These are phyloP conservation scores for Empis livida DNA, from an alignment of 2,888 invertebrate genomes.

Conservation along the genomic window DNA sequence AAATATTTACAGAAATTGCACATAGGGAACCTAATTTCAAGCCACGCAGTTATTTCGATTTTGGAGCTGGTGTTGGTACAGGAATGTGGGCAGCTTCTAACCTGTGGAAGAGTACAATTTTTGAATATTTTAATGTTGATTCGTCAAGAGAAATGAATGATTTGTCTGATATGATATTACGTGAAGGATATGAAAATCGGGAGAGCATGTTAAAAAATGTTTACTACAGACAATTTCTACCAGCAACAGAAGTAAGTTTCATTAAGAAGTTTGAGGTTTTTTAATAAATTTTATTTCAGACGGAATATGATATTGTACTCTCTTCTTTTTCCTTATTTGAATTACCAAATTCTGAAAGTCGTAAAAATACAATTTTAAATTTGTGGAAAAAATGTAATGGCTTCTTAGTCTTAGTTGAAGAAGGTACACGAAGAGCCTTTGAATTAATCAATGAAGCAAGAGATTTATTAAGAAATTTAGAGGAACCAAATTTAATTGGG, in stretches of 20 bases:
- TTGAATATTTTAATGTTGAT: slow-evolving; percentile 80
- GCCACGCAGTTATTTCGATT: slow-evolving; percentile 73
- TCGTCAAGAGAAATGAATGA: slow-evolving; percentile 70
- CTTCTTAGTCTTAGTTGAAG: slow-evolving; percentile 72
- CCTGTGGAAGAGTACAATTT: slow-evolving; percentile 56
- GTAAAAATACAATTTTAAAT: slow-evolving; percentile 57
- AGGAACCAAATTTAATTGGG: slow-evolving; percentile 32
- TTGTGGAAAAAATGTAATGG: slow-evolving; percentile 78
- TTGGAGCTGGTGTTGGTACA: slow-evolving; percentile 83
- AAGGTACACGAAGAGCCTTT: slow-evolving; percentile 72
- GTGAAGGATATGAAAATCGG: slow-evolving; percentile 50
- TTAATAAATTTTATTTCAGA: slow-evolving; percentile 22
- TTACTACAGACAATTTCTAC: slow-evolving; percentile 71
- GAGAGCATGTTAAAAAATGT: slow-evolving; percentile 45
- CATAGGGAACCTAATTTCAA: slow-evolving; percentile 49
- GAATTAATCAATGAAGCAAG: slow-evolving; percentile 71
- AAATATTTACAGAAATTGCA: slow-evolving; percentile 62
- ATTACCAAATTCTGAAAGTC: slow-evolving; percentile 48
- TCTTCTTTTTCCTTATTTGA: slow-evolving; percentile 74
- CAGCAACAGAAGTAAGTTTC: slow-evolving; percentile 36
- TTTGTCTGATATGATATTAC: slow-evolving; percentile 56
- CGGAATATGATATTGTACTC: slow-evolving; percentile 65
- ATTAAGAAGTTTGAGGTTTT: slow-evolving; percentile 1
- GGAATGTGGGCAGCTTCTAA: slow-evolving; percentile 71
- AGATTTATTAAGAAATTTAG: slow-evolving; percentile 54